Evolutionary conservation across 2,888 invertebrate genomes (phyloP).

Genomic region (Rhagophthalmus giganteus): DNA sequence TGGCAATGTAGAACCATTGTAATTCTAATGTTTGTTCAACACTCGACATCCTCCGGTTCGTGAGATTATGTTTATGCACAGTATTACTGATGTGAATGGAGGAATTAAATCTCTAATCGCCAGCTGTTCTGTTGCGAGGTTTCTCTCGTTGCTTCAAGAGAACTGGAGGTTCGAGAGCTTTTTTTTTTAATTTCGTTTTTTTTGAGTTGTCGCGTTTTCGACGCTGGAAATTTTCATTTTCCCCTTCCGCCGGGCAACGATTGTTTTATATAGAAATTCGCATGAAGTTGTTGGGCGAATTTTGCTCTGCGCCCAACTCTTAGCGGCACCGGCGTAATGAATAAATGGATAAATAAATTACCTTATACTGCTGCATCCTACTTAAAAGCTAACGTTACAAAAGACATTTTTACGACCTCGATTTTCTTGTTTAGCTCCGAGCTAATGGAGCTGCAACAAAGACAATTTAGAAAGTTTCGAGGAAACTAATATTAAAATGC

Average conservation of each 20-base stretch:
- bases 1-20: conserved; percentile 34
- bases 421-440: background rate
- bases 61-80: conserved; percentile 45
- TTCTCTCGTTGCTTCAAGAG: conserved; percentile 12
- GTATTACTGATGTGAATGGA: conserved; percentile 45
- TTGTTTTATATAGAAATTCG: too few relatives aligned
- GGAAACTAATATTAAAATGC: background rate
- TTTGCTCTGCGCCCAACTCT: too few relatives aligned
- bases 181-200: too few relatives aligned
- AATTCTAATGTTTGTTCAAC: conserved; percentile 43
- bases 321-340: too few relatives aligned
- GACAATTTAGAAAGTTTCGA: background rate
- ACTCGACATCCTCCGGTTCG: conserved; percentile 42
- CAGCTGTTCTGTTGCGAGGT: conserved; percentile 36
- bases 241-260: too few relatives aligned
- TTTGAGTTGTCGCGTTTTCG: too few relatives aligned
- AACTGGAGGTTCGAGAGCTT: too few relatives aligned
- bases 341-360: too few relatives aligned
- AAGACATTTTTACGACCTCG: background rate
- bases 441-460: background rate
- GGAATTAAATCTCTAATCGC: conserved; percentile 45
- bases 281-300: too few relatives aligned
- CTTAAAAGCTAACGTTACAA: too few relatives aligned
- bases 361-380: too few relatives aligned
- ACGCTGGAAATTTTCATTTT: too few relatives aligned